These are phyloP conservation scores for Pyralis farinalis DNA, from an alignment of 2,888 invertebrate genomes.

Conservation along the genomic window DNA sequence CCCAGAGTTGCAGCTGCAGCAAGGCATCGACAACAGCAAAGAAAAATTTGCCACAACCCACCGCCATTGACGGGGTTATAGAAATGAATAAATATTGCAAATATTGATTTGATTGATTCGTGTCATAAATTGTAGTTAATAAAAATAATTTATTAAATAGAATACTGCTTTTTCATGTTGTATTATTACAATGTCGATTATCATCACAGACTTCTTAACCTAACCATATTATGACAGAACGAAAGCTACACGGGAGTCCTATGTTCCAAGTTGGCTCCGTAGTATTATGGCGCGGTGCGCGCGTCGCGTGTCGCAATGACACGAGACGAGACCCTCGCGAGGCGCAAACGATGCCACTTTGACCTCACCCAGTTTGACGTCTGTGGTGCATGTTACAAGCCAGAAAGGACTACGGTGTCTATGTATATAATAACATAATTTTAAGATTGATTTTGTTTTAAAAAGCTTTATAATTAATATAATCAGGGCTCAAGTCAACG, in stretches of 20 bases:
- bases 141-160: conserved; percentile 14
- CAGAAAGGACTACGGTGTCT: too few relatives aligned
- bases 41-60: conserved; percentile 27
- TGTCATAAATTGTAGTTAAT: conserved; percentile 7
- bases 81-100: conserved; percentile 44
- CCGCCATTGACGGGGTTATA: conserved; percentile 47
- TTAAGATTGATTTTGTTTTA: too few relatives aligned
- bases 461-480: too few relatives aligned
- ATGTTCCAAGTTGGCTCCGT: conserved; percentile 27
- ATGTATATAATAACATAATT: too few relatives aligned
- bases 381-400: conserved; percentile 18
- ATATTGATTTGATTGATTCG: conserved; percentile 10
- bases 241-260: conserved; percentile 16
- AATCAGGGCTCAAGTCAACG: too few relatives aligned
- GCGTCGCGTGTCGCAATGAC: conserved; percentile 45
- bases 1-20: conserved; percentile 39
- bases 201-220: conserved; percentile 22
- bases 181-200: conserved; percentile 26
- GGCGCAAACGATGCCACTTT: conserved; percentile 60
- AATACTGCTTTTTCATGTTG: conserved; percentile 22
- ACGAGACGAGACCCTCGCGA: conserved; percentile 44
- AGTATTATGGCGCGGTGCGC: conserved; percentile 30
- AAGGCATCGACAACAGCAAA: conserved; percentile 21
- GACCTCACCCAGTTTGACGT: conserved; percentile 47
- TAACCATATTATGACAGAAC: conserved; percentile 27